Evolutionary conservation across 2,113 vertebrate species (phyloP), one percentile per base, ranked within the genome.

Genomic region (Sclerurus mexicanus): DNA sequence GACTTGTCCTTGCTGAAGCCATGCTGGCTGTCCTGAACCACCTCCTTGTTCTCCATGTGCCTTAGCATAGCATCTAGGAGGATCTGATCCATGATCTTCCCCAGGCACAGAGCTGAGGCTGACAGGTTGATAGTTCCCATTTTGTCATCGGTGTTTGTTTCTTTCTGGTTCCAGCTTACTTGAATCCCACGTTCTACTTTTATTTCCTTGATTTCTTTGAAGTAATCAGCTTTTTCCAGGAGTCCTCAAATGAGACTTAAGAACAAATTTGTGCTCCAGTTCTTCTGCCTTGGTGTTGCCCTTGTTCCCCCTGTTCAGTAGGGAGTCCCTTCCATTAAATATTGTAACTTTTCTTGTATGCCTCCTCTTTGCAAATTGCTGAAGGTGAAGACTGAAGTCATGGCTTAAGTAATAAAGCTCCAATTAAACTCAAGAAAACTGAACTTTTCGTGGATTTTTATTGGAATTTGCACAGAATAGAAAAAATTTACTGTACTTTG

Each of bases 361-460:
- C 87, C 90, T 96, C 86, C 74, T 96, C 86, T 96, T 92, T 96
- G 95, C 96, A 96, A 90, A 52, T 82, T 90, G 92, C 96, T 95
- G 93, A 98, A 98, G 96, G 94, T 97, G 82, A 93, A 97, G 97
- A 96, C 89, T 90, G 62, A 91, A 97, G 96, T 96, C 96, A 69
- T 66, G 94, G 92, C 97, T 98, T 93, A 97, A 97, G 93, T 97
- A 98, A 98, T 98, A 98, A 98, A 98, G 94, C 97, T 96, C 87
- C 84, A 96, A 50, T 98, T 97, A 97, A 92, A 81, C 91, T 89
- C 86, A 53, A 96, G 96, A 47, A 83, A 87, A 72, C 10, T 0
- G 13, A 74, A 47, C 10, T 80, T 81, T 72, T 58, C 1, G 39
- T 93, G 82, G 42, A 58, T 69, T 94, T 96, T 96, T 77, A 81